Evolutionary conservation across 2,113 vertebrate species (phyloP).

Genomic region (Anguilla rostrata): DNA sequence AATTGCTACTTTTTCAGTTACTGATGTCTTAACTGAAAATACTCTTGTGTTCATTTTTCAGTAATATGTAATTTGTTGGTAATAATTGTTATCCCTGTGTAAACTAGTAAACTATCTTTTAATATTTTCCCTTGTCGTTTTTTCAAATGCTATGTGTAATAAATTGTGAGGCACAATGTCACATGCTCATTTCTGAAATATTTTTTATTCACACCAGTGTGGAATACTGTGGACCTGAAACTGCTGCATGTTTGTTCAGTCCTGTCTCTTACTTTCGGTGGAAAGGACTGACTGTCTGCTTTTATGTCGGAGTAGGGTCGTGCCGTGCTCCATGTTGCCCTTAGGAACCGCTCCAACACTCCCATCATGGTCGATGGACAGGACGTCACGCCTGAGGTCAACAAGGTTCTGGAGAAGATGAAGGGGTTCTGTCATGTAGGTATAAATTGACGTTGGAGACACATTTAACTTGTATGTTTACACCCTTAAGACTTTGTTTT

Average conservation of each 20-base stretch:
- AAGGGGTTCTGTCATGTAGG: constrained; percentile 89
- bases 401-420: constrained; percentile 93
- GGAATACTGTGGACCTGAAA: no score
- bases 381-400: constrained; percentile 93
- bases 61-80: no score
- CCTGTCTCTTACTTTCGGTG: neutral
- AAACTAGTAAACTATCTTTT: no score
- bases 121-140: no score
- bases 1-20: neutral
- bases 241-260: neutral
- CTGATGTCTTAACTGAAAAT: neutral
- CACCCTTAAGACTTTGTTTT: neutral
- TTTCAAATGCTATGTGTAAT: no score
- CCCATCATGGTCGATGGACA: constrained; percentile 85
- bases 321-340: constrained; percentile 90
- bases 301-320: constrained; percentile 71
- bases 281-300: neutral
- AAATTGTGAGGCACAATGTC: no score
- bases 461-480: neutral
- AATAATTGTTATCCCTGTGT: no score
- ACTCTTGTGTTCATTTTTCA: no score
- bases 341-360: constrained; percentile 88
- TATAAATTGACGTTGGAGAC: constrained; percentile 7
- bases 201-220: no score
- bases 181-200: no score